Conservation (phyloP, 30 jellyfish, hydroid and myxozoan species). For the Cassiopea xamachana region DNA sequence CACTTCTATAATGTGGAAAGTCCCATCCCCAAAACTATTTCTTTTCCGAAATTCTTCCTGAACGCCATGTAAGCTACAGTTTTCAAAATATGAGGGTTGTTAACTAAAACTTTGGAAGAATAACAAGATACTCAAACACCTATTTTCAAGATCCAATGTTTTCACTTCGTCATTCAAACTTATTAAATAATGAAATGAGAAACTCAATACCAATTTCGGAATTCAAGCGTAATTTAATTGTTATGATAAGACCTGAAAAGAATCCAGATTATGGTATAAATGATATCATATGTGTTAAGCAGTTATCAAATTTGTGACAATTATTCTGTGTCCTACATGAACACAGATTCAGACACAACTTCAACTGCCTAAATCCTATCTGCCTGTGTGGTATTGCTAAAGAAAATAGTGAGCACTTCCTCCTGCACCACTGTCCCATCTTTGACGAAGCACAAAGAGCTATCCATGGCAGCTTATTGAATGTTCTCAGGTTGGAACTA, state of each 20-base stretch:
- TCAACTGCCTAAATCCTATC: conserved; percentile 33
- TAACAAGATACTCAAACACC: conserved; percentile 32
- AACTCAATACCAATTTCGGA: too few relatives aligned
- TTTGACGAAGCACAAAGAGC: conserved; percentile 43
- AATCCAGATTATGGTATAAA: neutral
- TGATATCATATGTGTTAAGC: conserved; percentile 17
- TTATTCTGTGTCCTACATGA: conserved; percentile 31
- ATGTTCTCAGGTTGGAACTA: conserved; percentile 51
- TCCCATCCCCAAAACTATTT: conserved; percentile 32
- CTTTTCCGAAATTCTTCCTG: conserved; percentile 37
- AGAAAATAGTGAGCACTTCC: conserved; percentile 14
- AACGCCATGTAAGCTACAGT: conserved; percentile 27
- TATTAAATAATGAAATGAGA: too few relatives aligned
- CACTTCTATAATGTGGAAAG: conserved; percentile 21
- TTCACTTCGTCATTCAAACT: too few relatives aligned
- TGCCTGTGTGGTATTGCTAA: conserved; percentile 27
- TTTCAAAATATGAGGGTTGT: conserved; percentile 20
- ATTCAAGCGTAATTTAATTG: too few relatives aligned
- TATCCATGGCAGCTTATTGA: conserved; percentile 62
- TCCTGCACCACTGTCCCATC: conserved; percentile 26
- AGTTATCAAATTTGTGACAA: conserved; percentile 23
- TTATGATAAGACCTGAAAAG: too few relatives aligned
- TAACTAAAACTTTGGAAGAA: conserved; percentile 34
- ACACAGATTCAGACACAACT: conserved; percentile 44
- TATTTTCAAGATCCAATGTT: neutral